These are phyloP conservation scores for Bos taurus DNA, from an alignment of 2,113 vertebrate species.

Conservation along the genomic window DNA sequence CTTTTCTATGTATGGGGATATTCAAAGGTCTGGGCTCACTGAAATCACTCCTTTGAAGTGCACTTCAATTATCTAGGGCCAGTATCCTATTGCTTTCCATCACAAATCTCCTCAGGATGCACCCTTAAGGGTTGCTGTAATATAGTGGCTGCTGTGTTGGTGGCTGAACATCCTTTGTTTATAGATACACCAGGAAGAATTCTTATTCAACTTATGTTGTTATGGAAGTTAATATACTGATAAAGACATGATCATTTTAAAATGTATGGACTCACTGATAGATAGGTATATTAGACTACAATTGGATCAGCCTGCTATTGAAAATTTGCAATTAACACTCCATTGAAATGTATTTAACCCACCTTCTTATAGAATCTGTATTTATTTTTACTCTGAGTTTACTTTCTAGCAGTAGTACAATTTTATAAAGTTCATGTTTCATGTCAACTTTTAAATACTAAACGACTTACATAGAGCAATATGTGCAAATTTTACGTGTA, in stretches of 20 bases:
- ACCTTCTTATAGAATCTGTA: not conserved
- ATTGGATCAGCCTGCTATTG: not conserved
- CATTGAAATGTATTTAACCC: not conserved
- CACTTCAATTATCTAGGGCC: not conserved
- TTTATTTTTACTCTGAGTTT: not conserved
- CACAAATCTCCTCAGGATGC: not conserved
- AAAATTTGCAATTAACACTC: not conserved
- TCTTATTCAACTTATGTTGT: not conserved
- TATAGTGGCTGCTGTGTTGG: not conserved
- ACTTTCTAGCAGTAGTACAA: not conserved
- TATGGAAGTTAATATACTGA: not conserved
- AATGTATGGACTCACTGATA: not conserved
- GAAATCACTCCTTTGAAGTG: not conserved
- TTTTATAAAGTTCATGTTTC: not conserved
- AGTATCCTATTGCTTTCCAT: not conserved
- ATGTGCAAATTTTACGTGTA: not conserved
- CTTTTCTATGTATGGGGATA: not conserved
- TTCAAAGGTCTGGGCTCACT: not conserved
- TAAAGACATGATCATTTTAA: not conserved
- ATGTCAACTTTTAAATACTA: not conserved
- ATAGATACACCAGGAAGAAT: not conserved
- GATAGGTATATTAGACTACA: not conserved
- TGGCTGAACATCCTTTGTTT: not conserved
- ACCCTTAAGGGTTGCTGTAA: not conserved
- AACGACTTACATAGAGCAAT: not conserved